Evolutionary conservation across 2,797 vertebrate genomes (phyloP).

Genomic region (Botia almorhae): DNA sequence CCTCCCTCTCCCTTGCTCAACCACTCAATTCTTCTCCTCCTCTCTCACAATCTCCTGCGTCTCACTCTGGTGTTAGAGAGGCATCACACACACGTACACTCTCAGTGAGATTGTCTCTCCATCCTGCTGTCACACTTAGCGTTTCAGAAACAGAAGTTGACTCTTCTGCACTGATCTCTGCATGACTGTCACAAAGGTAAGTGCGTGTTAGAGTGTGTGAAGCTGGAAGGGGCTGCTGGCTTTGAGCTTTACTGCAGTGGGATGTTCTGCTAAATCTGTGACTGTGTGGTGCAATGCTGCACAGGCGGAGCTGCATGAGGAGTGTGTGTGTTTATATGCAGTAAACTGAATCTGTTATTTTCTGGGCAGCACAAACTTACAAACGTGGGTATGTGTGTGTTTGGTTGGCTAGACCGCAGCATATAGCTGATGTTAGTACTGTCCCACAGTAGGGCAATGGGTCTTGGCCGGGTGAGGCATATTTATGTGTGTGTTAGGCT

Average conservation of each 20-base stretch:
- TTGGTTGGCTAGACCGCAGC: constrained; percentile 17
- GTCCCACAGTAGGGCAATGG: constrained; percentile 37
- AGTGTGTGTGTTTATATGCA: constrained; percentile 14
- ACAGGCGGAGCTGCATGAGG: constrained; percentile 18
- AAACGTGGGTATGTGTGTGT: constrained; percentile 38
- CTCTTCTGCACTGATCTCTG: constrained; percentile 82
- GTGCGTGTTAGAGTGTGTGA: constrained; percentile 53
- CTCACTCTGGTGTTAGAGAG: constrained; percentile 53
- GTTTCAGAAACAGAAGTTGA: constrained; percentile 75
- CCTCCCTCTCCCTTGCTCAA: constrained; percentile 58
- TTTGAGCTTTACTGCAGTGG: constrained; percentile 30
- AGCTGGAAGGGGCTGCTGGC: constrained; percentile 11
- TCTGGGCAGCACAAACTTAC: background rate
- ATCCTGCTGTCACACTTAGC: constrained; percentile 58
- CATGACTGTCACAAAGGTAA: constrained; percentile 98
- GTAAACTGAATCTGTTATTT: constrained; percentile 7
- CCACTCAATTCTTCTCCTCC: constrained; percentile 49
- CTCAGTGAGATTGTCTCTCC: constrained; percentile 11
- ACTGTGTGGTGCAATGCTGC: constrained; percentile 34
- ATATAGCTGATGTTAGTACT: constrained; percentile 42
- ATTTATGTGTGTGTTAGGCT: constrained; percentile 31
- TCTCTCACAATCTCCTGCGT: constrained; percentile 43
- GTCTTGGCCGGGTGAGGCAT: constrained; percentile 14
- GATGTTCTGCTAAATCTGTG: constrained; percentile 39
- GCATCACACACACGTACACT: constrained; percentile 22